Percentiles rank a stretch among this genome's conserved stretches.
phyloP scores from a whole-genome alignment of 1,140 invertebrate genomes.

The Drosophila punjabiensis region DNA sequence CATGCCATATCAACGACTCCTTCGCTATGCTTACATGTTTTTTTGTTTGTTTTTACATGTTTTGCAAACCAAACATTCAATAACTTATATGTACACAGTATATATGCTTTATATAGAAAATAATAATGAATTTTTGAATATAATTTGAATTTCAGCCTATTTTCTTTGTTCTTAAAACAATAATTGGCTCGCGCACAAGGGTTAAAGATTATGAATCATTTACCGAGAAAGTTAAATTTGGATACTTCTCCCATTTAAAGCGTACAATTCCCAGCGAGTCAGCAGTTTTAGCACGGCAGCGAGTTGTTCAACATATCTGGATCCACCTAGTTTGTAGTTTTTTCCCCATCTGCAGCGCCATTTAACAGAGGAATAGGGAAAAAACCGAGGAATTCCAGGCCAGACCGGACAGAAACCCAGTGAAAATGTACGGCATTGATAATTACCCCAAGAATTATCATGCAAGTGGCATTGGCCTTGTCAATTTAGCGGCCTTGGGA shows the following conservation, averaged over 20 bases:
- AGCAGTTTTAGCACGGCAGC: constrained; percentile 67
- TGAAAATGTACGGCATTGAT: constrained; percentile 75
- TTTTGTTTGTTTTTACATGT: too few relatives aligned
- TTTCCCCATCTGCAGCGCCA: constrained; percentile 40
- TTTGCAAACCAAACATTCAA: too few relatives aligned
- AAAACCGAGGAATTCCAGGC: background rate
- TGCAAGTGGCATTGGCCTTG: constrained; percentile 80
- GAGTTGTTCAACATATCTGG: constrained; percentile 33
- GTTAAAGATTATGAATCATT: constrained; percentile 76
- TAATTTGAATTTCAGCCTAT: too few relatives aligned
- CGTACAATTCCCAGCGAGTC: constrained; percentile 67
- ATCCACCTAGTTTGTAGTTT: constrained; percentile 22
- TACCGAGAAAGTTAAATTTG: constrained; percentile 76
- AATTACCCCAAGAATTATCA: constrained; percentile 84
- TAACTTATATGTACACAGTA: too few relatives aligned
- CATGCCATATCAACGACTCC: background rate
- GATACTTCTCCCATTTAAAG: constrained; percentile 76
- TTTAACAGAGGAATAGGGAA: constrained; percentile 37
- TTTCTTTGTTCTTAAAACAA: background rate
- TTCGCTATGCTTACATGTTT: background rate
- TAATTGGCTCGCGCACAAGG: constrained; percentile 22
- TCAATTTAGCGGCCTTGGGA: constrained; percentile 78
- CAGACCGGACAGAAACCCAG: constrained; percentile 11
- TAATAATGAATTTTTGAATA: too few relatives aligned
- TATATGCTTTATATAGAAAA: too few relatives aligned